A percentile compares a stretch with the other conserved stretches of the same genome.
phyloP scores from a whole-genome alignment of 1,140 invertebrate genomes.

The Sitobion miscanthi region DNA sequence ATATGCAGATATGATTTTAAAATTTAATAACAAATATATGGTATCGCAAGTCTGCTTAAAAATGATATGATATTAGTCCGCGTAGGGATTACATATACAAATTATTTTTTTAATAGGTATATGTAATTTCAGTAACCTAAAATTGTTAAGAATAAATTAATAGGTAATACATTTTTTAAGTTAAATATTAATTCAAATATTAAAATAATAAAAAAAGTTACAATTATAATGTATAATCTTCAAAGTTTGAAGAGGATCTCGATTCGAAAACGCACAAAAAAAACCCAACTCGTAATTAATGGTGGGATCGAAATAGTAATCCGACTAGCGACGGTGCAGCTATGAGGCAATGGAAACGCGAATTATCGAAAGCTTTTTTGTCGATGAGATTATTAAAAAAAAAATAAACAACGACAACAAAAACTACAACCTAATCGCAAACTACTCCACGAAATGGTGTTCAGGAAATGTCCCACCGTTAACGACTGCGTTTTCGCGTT shows the following conservation, averaged over 20 bases:
- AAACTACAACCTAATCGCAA: background rate
- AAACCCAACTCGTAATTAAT: background rate
- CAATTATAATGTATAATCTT: no score
- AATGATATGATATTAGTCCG: no score
- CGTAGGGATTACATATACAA: no score
- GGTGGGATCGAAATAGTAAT: background rate
- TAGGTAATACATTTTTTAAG: no score
- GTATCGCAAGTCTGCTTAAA: no score
- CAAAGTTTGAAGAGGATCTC: background rate
- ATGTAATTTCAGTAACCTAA: no score
- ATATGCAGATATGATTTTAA: no score
- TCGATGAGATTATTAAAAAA: background rate
- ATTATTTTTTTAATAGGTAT: no score
- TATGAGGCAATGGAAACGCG: background rate
- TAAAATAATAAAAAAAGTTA: no score
- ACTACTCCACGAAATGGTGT: background rate
- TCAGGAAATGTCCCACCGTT: background rate
- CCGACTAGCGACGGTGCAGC: background rate
- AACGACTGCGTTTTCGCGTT: background rate
- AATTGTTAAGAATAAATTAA: no score
- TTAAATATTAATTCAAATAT: no score
- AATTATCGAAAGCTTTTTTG: background rate
- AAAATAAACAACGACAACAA: background rate
- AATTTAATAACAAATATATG: no score
- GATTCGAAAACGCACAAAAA: background rate